phyloP scores from a whole-genome alignment of 2,888 invertebrate species.

The Diaphora mendica region DNA sequence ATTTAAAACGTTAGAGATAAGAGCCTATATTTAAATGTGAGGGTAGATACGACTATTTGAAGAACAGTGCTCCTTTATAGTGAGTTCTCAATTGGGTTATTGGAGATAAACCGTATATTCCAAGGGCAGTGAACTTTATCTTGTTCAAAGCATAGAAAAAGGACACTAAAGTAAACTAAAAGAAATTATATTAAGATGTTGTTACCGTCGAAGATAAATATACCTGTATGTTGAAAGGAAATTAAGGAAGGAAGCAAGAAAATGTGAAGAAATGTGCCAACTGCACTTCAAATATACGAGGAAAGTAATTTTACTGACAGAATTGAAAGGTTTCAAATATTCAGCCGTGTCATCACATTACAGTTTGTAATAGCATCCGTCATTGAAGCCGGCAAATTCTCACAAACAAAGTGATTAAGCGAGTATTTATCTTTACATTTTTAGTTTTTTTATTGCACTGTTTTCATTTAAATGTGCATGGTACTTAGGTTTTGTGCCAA shows the following conservation, averaged over 20 bases:
- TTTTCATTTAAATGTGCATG: constrained; percentile 56
- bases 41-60: constrained; percentile 16
- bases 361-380: constrained; percentile 43
- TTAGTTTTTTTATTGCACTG: constrained; percentile 57
- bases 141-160: not conserved
- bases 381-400: constrained; percentile 53
- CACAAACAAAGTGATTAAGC: constrained; percentile 73
- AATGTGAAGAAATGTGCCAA: not conserved
- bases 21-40: constrained; percentile 33
- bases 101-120: not conserved
- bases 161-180: not conserved
- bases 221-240: constrained; percentile 7
- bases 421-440: constrained; percentile 52
- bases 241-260: constrained; percentile 2
- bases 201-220: constrained; percentile 1
- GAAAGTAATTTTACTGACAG: not conserved
- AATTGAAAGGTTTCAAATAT: constrained; percentile 14
- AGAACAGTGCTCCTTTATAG: not conserved
- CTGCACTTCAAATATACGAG: not conserved
- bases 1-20: constrained; percentile 37
- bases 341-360: constrained; percentile 37
- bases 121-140: not conserved
- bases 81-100: not conserved
- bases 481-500: constrained; percentile 67
- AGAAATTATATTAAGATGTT: not conserved